Percentiles rank a stretch among this genome's conserved stretches.
Conservation (phyloP, 2,113 vertebrate genomes). For the Chamaetylas fuelleborni region DNA sequence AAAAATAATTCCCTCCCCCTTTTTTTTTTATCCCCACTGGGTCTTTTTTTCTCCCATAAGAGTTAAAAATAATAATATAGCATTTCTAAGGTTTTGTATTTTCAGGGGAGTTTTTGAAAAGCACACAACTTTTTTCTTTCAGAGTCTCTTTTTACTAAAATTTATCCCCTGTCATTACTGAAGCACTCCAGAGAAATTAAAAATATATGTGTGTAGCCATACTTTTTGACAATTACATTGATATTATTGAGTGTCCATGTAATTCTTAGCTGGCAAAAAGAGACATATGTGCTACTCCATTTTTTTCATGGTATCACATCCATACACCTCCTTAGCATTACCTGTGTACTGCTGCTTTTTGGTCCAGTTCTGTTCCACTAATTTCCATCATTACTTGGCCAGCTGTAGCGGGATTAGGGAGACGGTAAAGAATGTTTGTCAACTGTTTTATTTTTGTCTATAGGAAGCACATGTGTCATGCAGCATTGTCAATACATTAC, state of each 20-base stretch:
- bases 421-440: not conserved
- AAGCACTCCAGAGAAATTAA: not conserved
- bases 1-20: too few species aligned
- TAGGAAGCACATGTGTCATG: not conserved
- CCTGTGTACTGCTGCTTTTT: not conserved
- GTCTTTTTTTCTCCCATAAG: not conserved
- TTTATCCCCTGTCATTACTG: not conserved
- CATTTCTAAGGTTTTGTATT: not conserved
- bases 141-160: not conserved
- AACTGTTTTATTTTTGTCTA: not conserved
- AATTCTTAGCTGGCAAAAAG: not conserved
- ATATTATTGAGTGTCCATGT: not conserved
- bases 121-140: not conserved
- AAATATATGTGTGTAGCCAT: not conserved
- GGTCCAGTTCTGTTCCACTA: not conserved
- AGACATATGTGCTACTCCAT: accelerated
- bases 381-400: not conserved
- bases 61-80: not conserved
- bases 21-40: not conserved
- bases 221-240: not conserved
- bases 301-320: not conserved
- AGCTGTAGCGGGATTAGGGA: not conserved
- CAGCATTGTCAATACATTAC: not conserved
- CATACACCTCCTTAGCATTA: not conserved
- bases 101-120: not conserved